Evolutionary conservation across 1,140 invertebrate species (phyloP), one percentile per base, ranked within the genome.

Genomic region (Rhynchophorus ferrugineus): DNA sequence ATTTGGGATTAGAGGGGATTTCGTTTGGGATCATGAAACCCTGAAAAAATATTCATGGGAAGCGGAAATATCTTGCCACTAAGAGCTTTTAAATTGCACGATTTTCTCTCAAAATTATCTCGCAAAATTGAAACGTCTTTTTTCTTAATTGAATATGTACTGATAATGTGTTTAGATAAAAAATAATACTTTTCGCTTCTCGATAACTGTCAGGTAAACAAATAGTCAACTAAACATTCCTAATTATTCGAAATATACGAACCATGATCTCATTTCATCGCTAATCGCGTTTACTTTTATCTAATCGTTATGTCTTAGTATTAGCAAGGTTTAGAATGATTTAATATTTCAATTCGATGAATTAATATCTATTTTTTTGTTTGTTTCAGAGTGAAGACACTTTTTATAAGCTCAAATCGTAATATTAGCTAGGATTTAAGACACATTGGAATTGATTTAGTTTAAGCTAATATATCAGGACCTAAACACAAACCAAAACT

Each of bases 361-460:
- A 8, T 38, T 16, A 7, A 19, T 1, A 7, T 42, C n/a, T 19
- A 24, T 49, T 49, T 36, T 49, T 5, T 6, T 5, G 11, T 55
- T 22, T 11, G 37, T 54, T 55, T 49, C 53, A 55, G 53, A 49
- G 53, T 49, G 53, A 55, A 55, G 44, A 48, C 24, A 44, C 21
- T 55, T 55, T 43, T 49, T 55, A 49, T 44, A 49, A 5, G 24
- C 42, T 49, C 53, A 55, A 55, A 42, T 37, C 36, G 20, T 45
- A 54, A 55, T 44, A 49, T 39, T 44, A 55, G 44, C n/a, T 55
- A 55, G 46, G 19, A 47, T 14, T 48, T 47, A 54, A 49, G 21
- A 16, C 47, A 47, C 39, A 18, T 55, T 38, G 41, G 39, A 55
- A 49, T 55, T 44, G 29, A 37, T 49, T 45, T 51, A 51, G 18